Conservation (phyloP, 2,797 vertebrate genomes). For the Hydrolagus colliei region DNA sequence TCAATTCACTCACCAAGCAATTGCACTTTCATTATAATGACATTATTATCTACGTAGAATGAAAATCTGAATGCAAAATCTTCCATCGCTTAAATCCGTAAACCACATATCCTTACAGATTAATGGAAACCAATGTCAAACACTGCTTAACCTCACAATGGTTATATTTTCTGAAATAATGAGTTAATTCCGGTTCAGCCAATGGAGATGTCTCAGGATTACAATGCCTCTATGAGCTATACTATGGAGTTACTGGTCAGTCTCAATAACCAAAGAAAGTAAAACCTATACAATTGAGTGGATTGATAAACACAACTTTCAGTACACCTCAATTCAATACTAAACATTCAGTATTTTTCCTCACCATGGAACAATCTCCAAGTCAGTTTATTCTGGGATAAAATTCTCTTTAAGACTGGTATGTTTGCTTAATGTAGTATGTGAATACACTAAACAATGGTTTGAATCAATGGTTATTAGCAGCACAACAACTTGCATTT, state of each 20-base stretch:
- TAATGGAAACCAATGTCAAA: not conserved
- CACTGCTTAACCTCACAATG: not conserved
- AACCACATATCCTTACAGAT: not conserved
- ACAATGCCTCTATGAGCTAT: not conserved
- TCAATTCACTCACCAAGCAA: not conserved
- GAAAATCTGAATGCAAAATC: no score
- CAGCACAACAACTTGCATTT: no score
- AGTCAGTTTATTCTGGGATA: not conserved
- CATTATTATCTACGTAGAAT: not conserved
- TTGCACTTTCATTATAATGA: not conserved
- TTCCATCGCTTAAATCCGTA: not conserved
- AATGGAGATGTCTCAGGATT: not conserved
- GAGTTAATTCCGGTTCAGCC: not conserved
- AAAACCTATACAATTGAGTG: not conserved
- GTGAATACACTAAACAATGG: no score
- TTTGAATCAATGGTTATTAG: no score
- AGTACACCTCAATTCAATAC: not conserved
- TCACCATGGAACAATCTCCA: no score
- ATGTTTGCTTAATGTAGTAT: no score
- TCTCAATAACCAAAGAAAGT: not conserved
- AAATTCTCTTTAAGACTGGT: no score
- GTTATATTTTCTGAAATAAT: not conserved
- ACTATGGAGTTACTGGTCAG: not conserved
- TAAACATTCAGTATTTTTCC: not conserved
- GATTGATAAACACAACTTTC: not conserved